Base-by-base conservation (phyloP, 2,888 invertebrate species). In the Limnephilus marmoratus region DNA sequence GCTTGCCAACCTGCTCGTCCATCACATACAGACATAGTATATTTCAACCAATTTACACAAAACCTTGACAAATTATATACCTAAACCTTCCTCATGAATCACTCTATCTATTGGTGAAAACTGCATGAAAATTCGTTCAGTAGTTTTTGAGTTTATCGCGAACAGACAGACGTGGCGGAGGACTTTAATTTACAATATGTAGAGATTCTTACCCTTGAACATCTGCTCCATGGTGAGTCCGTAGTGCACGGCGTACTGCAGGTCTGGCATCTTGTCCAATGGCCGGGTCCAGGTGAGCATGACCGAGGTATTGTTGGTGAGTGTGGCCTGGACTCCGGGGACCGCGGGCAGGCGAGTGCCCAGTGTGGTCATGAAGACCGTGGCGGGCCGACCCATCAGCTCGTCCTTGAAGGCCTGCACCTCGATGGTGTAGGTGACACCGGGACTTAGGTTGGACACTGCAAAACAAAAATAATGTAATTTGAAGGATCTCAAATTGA, bases 221-320 rank as follows among this genome's bases (percentile, higher is more conserved):
- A 97, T 95, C 93, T 97, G 97, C 11, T 96, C 96, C 94, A 95
- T 96, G 94, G 94, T 96, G 5, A 96, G 95, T 0, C 97, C 97
- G 94, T 98, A 98, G 94, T 98, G 97, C 83, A 98, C 96, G 34
- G 97, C 98, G 94, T 98, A 98, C 7, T 95, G 94, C n/a, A 96
- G 81, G 90, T 95, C 95, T 45, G 94, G 94, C 93, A 95, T 95
- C 89, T 96, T 80, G n/a, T 85, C 87, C n/a, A 91, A 89, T 7
- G 81, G 81, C 34, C 31, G 45, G 24, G 96, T 95, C 98, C 98
- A 98, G 13, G 95, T 95, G 29, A 98, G 94, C 94, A 97, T 96
- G 0, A 98, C 97, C 0, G 97, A 95, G 0, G 97, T 97, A 0
- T 97, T 96, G 94, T 97, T 96, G 0, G 96, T 94, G 18, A 97